Evolutionary conservation across 2,888 invertebrate genomes (phyloP).

Genomic region (Andrena hattorfiana): DNA sequence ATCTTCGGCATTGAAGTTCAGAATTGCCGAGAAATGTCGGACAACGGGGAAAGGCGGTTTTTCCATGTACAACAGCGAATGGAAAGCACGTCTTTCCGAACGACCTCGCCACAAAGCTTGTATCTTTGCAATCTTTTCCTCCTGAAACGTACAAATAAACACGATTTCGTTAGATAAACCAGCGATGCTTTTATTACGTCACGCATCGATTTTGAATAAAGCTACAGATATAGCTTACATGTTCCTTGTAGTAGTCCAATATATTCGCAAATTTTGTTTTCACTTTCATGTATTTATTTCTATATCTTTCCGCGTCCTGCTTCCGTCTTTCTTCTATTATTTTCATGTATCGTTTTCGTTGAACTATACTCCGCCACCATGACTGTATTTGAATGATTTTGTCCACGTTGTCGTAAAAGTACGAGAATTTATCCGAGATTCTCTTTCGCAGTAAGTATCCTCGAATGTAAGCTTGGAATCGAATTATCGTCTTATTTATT

Average conservation of each 20-base stretch:
- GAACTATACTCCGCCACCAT: constrained; percentile 87
- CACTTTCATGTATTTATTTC: constrained; percentile 25
- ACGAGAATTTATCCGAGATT: constrained; percentile 84
- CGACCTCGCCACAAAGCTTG: constrained; percentile 90
- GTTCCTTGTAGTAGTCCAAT: constrained; percentile 86
- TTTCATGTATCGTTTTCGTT: constrained; percentile 85
- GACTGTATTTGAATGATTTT: constrained; percentile 87
- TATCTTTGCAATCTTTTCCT: constrained; percentile 87
- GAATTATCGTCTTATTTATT: constrained; percentile 77
- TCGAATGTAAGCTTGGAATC: constrained; percentile 87
- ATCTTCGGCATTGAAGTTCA: constrained; percentile 90
- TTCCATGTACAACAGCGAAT: constrained; percentile 86
- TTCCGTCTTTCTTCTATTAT: constrained; percentile 84
- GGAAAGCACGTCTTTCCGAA: constrained; percentile 88
- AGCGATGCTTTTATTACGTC: neutral
- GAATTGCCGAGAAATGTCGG: constrained; percentile 89
- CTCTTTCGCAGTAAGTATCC: constrained; percentile 87
- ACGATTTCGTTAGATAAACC: neutral
- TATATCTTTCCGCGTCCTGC: constrained; percentile 80
- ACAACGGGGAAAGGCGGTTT: constrained; percentile 88
- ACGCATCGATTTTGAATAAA: neutral
- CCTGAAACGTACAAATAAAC: constrained; percentile 79
- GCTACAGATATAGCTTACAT: constrained; percentile 81
- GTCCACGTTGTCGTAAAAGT: constrained; percentile 84
- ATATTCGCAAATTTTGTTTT: constrained; percentile 81